Percentiles rank a stretch among this genome's conserved stretches.
phyloP scores from a whole-genome alignment of 1,140 invertebrate genomes.

The Pseudobourletiella spinata region DNA sequence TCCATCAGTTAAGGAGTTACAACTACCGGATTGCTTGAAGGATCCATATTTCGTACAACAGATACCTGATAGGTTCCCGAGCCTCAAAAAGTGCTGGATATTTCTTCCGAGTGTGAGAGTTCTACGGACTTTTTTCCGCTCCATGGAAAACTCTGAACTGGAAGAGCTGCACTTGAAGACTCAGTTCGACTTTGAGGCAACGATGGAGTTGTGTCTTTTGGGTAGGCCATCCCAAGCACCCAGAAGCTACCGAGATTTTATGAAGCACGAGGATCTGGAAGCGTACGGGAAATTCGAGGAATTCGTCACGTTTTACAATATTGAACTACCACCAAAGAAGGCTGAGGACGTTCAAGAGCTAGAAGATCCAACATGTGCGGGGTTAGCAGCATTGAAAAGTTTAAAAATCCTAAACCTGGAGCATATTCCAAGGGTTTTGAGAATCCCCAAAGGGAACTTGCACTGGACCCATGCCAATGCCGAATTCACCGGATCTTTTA shows the following conservation, averaged over 20 bases:
- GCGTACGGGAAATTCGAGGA: constrained; percentile 23
- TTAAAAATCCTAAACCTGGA: constrained; percentile 24
- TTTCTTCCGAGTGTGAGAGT: constrained; percentile 17
- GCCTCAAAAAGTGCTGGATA: constrained; percentile 16
- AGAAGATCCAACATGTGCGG: constrained; percentile 3
- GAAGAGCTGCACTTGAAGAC: constrained; percentile 25
- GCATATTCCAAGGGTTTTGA: constrained; percentile 22
- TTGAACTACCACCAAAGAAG: constrained; percentile 18
- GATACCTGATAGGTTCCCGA: constrained; percentile 17
- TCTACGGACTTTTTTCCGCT: constrained; percentile 20
- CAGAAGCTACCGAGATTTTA: neutral
- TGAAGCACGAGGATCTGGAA: constrained; percentile 9
- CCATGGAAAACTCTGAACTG: constrained; percentile 8
- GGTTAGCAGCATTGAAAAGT: constrained; percentile 18
- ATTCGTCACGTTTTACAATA: constrained; percentile 23
- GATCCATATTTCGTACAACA: constrained; percentile 14
- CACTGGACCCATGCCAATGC: constrained; percentile 17
- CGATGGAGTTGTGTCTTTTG: constrained; percentile 20
- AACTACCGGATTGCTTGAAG: constrained; percentile 24
- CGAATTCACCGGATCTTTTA: constrained; percentile 5
- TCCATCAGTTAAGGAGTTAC: constrained; percentile 9
- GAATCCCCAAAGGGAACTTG: constrained; percentile 20
- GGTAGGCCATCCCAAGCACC: neutral
- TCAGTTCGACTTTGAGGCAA: constrained; percentile 27
- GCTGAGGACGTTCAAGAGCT: constrained; percentile 7